Evolutionary conservation across 2,113 vertebrate species (phyloP).

Genomic region (Rostratula benghalensis): DNA sequence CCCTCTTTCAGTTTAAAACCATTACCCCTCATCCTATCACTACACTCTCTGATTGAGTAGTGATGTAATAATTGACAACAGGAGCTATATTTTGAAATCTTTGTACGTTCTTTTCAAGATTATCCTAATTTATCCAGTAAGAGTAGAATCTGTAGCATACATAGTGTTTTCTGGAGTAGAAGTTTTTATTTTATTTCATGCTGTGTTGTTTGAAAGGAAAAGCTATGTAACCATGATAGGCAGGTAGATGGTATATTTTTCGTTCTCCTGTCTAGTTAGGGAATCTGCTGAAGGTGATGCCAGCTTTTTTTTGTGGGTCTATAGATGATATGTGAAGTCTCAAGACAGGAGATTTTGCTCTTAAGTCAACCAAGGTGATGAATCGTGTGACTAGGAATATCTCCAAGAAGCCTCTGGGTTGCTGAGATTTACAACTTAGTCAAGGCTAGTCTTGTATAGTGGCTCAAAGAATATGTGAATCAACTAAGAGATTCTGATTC

Average conservation of each 20-base stretch:
- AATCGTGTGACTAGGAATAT: not conserved
- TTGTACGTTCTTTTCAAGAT: not conserved
- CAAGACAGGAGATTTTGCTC: not conserved
- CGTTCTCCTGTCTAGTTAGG: not conserved
- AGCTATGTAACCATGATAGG: not conserved
- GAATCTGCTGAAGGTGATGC: not conserved
- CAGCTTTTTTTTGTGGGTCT: not conserved
- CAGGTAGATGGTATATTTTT: not conserved
- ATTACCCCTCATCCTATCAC: not conserved
- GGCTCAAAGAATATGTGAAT: not conserved
- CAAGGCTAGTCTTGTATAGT: not conserved
- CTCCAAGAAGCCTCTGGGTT: constrained; percentile 9
- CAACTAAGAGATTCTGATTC: not conserved
- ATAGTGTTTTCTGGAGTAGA: not conserved
- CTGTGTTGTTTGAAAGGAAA: not conserved
- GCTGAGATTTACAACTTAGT: not conserved
- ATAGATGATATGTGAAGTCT: not conserved
- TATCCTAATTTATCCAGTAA: not conserved
- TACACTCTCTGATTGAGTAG: not conserved
- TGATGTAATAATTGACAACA: not conserved
- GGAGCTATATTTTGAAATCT: not conserved
- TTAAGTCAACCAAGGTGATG: not conserved
- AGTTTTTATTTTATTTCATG: not conserved
- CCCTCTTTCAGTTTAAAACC: not conserved
- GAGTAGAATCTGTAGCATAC: not conserved